Percentiles rank a stretch among this genome's conserved stretches.
These are phyloP conservation scores for Chrysemys picta DNA, from an alignment of 2,113 vertebrate species.

Conservation along the genomic window DNA sequence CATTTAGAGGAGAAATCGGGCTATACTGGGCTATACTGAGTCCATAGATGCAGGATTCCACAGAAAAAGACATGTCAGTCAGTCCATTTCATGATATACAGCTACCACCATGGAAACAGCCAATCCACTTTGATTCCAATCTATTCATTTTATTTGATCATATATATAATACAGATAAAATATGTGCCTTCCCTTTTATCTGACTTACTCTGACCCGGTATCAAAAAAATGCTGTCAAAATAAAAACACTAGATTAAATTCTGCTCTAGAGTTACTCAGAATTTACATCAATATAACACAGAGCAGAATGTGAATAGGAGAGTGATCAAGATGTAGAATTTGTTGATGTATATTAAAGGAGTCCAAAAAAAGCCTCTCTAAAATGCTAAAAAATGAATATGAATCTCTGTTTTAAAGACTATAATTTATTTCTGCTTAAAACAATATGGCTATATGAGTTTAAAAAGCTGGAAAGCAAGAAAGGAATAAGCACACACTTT, in stretches of 20 bases:
- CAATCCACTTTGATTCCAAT: neutral
- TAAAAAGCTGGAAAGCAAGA: neutral
- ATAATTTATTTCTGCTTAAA: neutral
- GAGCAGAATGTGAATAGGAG: neutral
- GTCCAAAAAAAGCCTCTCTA: neutral
- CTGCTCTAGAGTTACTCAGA: neutral
- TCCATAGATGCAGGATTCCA: neutral
- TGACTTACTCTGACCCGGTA: neutral
- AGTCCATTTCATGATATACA: neutral
- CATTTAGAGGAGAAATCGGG: neutral
- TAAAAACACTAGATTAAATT: neutral
- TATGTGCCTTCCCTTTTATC: neutral
- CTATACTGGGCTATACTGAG: neutral
- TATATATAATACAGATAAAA: neutral
- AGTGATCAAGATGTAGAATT: neutral
- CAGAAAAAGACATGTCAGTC: rapidly evolving
- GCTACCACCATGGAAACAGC: neutral
- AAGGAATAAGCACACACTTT: neutral
- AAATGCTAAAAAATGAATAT: neutral
- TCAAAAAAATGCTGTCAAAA: neutral
- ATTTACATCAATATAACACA: neutral
- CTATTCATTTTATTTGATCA: neutral
- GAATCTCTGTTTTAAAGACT: neutral
- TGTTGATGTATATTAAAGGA: neutral
- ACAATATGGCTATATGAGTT: neutral